These are phyloP conservation scores for Aphidius colemani DNA, from an alignment of 2,888 invertebrate genomes.

Conservation along the genomic window DNA sequence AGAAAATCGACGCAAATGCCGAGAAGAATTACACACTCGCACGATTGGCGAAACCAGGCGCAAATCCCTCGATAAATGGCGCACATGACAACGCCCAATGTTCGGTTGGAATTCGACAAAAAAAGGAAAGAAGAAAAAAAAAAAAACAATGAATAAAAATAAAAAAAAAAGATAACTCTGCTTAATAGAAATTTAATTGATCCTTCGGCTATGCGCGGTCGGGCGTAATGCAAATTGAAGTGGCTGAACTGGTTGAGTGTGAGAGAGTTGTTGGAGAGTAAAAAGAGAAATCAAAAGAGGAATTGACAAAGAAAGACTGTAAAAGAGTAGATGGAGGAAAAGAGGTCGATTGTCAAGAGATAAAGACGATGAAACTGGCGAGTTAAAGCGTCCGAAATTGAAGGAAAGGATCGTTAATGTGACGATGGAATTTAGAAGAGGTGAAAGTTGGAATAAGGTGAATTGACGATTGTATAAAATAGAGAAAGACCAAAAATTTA, in stretches of 20 bases:
- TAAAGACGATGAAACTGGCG: slow-evolving; percentile 20
- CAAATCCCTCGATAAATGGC: slow-evolving; percentile 51
- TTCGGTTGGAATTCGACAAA: no score
- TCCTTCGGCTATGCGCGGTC: slow-evolving; percentile 54
- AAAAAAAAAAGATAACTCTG: slow-evolving; percentile 32
- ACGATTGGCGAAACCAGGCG: slow-evolving; percentile 10
- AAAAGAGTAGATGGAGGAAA: slow-evolving; percentile 2
- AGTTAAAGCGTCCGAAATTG: slow-evolving; percentile 14
- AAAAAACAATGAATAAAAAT: slow-evolving; percentile 5
- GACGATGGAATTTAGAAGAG: slow-evolving; percentile 3
- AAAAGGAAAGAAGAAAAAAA: no score
- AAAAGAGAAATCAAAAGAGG: slow-evolving; percentile 16
- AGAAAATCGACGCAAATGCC: slow-evolving; percentile 22
- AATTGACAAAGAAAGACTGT: slow-evolving; percentile 26
- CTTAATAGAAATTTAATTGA: slow-evolving; percentile 59
- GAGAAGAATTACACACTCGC: slow-evolving; percentile 26
- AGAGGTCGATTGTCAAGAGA: slow-evolving; percentile 26
- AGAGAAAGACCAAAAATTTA: slow-evolving; percentile 1
- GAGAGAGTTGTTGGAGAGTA: slow-evolving; percentile 18
- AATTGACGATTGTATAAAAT: background rate
- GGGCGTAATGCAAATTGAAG: slow-evolving; percentile 55
- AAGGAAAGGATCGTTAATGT: slow-evolving; percentile 23
- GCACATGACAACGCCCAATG: slow-evolving; percentile 32
- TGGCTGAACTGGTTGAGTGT: slow-evolving; percentile 26
- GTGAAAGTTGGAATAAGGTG: background rate